A percentile compares a stretch with the other conserved stretches of the same genome.
Conservation (phyloP, 2,888 invertebrate genomes). For the Xanthostigma xanthostigma region DNA sequence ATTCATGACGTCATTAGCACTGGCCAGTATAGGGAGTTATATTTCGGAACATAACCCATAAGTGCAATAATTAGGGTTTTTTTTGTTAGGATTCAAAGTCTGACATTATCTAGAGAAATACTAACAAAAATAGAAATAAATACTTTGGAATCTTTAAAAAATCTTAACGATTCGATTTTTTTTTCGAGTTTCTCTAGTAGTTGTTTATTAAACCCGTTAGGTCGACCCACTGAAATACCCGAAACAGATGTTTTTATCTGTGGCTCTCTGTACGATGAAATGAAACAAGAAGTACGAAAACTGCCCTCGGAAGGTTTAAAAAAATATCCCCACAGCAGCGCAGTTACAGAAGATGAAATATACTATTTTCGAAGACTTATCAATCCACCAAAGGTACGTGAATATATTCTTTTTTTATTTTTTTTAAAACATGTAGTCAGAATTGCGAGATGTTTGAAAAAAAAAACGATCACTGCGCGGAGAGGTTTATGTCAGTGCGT, state of each 20-base stretch:
- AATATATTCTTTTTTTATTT: slow-evolving; percentile 5
- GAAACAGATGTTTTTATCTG: slow-evolving; percentile 89
- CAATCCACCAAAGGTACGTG: slow-evolving; percentile 43
- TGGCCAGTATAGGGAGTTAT: too few species aligned
- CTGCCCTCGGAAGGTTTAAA: slow-evolving; percentile 54
- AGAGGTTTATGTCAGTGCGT: too few species aligned
- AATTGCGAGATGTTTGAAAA: too few species aligned
- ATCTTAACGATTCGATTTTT: neutral
- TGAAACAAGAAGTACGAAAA: slow-evolving; percentile 61
- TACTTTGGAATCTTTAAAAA: too few species aligned
- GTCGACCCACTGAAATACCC: slow-evolving; percentile 82
- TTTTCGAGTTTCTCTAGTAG: neutral
- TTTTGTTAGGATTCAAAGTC: too few species aligned
- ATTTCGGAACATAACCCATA: too few species aligned
- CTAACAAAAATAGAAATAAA: too few species aligned
- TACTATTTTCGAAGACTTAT: slow-evolving; percentile 62
- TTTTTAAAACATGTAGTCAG: neutral
- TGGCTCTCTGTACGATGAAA: slow-evolving; percentile 82
- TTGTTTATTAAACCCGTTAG: slow-evolving; percentile 29
- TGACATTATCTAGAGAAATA: too few species aligned
- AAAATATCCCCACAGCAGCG: slow-evolving; percentile 65
- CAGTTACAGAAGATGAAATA: slow-evolving; percentile 86
- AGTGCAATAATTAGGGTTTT: too few species aligned
- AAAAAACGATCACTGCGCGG: too few species aligned
- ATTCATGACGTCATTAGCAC: too few species aligned